Base-by-base conservation (phyloP, 2,888 invertebrate species). In the Lithophane semibrunnea region DNA sequence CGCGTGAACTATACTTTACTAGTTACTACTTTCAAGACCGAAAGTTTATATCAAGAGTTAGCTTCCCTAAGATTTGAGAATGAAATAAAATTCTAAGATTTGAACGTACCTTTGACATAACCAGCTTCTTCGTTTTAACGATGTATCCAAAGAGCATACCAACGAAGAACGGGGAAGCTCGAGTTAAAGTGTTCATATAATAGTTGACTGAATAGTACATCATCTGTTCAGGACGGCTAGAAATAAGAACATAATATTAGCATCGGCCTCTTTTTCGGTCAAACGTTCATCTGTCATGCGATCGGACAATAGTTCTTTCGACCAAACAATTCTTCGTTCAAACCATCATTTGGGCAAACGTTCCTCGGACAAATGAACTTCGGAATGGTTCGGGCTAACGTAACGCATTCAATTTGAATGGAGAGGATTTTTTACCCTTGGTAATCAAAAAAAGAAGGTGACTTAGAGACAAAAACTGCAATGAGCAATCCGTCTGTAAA, bases 181-280 rank as follows among this genome's bases (percentile, higher is more conserved):
- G 86, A 0, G 94, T 92, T 21, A 95, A 83, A 1, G 93, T 92
- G 78, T 94, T 93, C 18, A 91, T 75, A 65, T 95, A 94, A 74
- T 93, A 95, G 37, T 90, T 82, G 0, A 81, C 78, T 47, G 88
- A 65, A 24, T 90, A 93, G 58, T 87, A 83, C 73, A 73, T 18
- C 9, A 74, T 66, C 3, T 85, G 63, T 4, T 86, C 72, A 37
- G 77, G 82, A 13, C 79, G 84, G 9, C 90, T 88, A 66, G n/a
- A 67, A 68, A 3, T n/a, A 56, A n/a, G 3, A 68, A 16, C 5
- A 58, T 58, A 16, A 3, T 9, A 56, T 67, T 16, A 21, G 21
- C 9, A 49, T 18, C 9, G 9, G 18, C 24, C 18, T 47, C 24
- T 24, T 66, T 44, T 66, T 29, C 24, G 18, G 18, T 29, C 29